Base-by-base conservation (phyloP, 2,888 invertebrate species). In the Idaea straminata region DNA sequence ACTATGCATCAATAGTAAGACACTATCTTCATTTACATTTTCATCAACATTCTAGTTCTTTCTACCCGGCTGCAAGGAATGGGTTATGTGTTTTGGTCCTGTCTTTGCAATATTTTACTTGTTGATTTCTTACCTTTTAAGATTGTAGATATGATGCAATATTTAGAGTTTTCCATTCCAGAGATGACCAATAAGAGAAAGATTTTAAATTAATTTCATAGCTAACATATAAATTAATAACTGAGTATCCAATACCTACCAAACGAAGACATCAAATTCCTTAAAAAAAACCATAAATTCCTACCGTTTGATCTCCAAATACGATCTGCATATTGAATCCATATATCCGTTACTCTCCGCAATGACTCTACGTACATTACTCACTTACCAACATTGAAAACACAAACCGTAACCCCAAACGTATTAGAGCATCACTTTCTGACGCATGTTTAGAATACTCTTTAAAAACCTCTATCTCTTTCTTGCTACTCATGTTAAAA, bases 391-490 rank as follows among this genome's bases (percentile, higher is more conserved):
- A 72, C 80, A 79, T 76, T 76, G 74, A 83, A 79, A 81, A 47
- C 47, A 77, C 79, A 75, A 79, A 79, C 79, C 74, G 78, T 81
- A 82, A 79, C 85, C 84, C 86, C 82, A 81, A 84, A 83, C 81
- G 80, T 84, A 86, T 85, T 85, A 81, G 79, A 78, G 74, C 84
- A 84, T 84, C 84, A 85, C 83, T 86, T 84, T 81, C 82, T 83
- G 84, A 84, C 84, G 81, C 82, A 82, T 79, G 83, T 81, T 85
- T 86, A 84, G 84, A 84, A 85, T 86, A 85, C 83, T 79, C 81
- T 76, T 78, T 78, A 70, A 74, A 69, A 72, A 70, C 67, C 61
- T 16, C 74, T 74, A 64, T 83, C 86, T 69, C 79, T 75, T 68
- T 83, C 80, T 63, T 67, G 64, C 74, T 64, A 64, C 68, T 71